Evolutionary conservation across 23 tunicate genomes (phyloP), one percentile per base, ranked within the genome.

Genomic region (Trididemnum nubilum): DNA sequence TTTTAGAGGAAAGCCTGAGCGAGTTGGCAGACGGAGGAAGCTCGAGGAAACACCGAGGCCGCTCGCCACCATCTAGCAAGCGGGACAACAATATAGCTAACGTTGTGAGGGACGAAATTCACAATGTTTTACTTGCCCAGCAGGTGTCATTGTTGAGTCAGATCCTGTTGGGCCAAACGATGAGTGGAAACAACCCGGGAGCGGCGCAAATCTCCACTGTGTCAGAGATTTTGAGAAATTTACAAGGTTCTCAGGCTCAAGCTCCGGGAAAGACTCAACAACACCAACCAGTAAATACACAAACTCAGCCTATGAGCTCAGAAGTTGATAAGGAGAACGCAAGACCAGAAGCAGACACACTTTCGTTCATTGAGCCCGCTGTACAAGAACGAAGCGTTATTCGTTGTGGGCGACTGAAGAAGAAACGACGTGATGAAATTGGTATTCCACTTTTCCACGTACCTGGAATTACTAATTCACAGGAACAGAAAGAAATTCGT

Each of bases 131-230:
- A 25, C 88, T 93, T 36, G 98, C 87, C 25, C 98, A 93, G 83
- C 98, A 93, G 84, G 98, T 93, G 82, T 78, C 90, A 30, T 73
- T 91, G 36, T 65, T 93, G 40, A 86, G 91, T 29, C 98, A 93
- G 79, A 87, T 93, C 27, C 81, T 93, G 1, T 89, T 88, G 32
- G 83, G 87, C 2, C 93, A 88, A 34, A 88, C 87, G 2, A 36
- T 88, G 67, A 71, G 19, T 69, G 88, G 82, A 35, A 51, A 24
- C 72, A 29, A 21, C 61, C 60, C 1, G 72, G 79, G 35, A 61
- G 81, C 38, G 40, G 37, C 67, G 37, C 58, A 40, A 40, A 73
- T 39, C 25, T 39, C 58, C 28, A 21, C 57, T 73, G 29, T 67
- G 74, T 7, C 74, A 31, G 67, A 24, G 4, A 61, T 61, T 15